Percentiles rank a stretch among this genome's conserved stretches.
phyloP scores from a whole-genome alignment of 1,140 invertebrate species.

The Trichomalopsis sarcophagae region DNA sequence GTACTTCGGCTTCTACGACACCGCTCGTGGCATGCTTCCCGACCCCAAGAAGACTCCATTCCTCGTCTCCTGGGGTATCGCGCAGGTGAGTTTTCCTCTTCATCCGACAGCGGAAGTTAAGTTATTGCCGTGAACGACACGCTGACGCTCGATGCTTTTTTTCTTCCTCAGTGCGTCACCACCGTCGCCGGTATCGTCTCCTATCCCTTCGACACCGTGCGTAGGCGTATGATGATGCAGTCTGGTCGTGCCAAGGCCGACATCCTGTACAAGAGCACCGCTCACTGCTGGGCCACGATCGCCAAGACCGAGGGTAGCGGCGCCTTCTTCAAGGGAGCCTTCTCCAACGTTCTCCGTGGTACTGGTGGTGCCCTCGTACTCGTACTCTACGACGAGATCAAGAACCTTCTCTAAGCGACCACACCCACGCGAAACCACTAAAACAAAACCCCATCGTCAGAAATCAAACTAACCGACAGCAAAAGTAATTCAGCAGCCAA shows the following conservation, averaged over 20 bases:
- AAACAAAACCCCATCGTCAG: not conserved
- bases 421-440: not conserved
- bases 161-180: conserved; percentile 78
- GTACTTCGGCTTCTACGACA: conserved; percentile 96
- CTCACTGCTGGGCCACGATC: conserved; percentile 85
- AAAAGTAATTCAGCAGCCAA: conserved; percentile 12
- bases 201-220: conserved; percentile 93
- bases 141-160: not conserved
- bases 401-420: conserved; percentile 77
- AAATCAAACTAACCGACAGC: not conserved
- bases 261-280: conserved; percentile 83
- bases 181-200: conserved; percentile 87
- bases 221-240: conserved; percentile 95
- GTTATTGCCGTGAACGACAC: not conserved
- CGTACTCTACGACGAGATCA: conserved; percentile 87
- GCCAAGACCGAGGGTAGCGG: conserved; percentile 78
- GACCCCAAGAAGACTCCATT: conserved; percentile 88
- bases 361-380: conserved; percentile 87
- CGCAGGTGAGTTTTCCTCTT: conserved; percentile 77
- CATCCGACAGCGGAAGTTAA: not conserved
- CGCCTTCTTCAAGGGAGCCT: conserved; percentile 89
- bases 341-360: conserved; percentile 87
- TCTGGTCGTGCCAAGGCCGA: conserved; percentile 82
- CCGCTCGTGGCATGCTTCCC: conserved; percentile 90
- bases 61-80: conserved; percentile 85